Conservation (phyloP, 2,797 vertebrate species). For the Karalla daura region DNA sequence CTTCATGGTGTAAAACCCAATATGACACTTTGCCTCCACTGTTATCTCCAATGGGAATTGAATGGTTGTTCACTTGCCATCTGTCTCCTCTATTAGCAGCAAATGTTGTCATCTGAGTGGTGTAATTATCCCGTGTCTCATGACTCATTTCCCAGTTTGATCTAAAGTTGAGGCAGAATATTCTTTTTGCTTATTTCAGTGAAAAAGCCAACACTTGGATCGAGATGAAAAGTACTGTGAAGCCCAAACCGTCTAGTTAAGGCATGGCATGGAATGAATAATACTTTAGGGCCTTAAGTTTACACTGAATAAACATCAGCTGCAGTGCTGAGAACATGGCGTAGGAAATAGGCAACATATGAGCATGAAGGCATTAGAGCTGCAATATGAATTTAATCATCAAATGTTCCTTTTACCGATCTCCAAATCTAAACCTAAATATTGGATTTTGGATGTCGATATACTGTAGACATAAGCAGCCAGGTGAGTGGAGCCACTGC, state of each 20-base stretch:
- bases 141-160: constrained; percentile 69
- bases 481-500: neutral
- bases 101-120: constrained; percentile 59
- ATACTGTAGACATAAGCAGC: neutral
- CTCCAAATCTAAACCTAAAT: too few species aligned
- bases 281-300: constrained; percentile 38
- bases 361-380: neutral
- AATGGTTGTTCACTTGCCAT: constrained; percentile 63
- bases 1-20: constrained; percentile 24
- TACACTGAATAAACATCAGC: constrained; percentile 31
- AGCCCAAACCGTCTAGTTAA: constrained; percentile 41
- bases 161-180: constrained; percentile 65
- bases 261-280: constrained; percentile 51
- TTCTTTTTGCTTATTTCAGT: constrained; percentile 60
- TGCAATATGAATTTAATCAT: constrained; percentile 1
- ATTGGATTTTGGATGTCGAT: too few species aligned
- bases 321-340: constrained; percentile 5
- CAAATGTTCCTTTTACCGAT: too few species aligned
- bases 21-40: constrained; percentile 49
- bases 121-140: constrained; percentile 66
- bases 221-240: constrained; percentile 57
- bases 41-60: constrained; percentile 58
- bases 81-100: constrained; percentile 68
- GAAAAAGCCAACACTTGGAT: constrained; percentile 51
- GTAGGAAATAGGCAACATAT: constrained; percentile 18